phyloP scores from a whole-genome alignment of 2,888 invertebrate genomes.

The Diarsia rubi region DNA sequence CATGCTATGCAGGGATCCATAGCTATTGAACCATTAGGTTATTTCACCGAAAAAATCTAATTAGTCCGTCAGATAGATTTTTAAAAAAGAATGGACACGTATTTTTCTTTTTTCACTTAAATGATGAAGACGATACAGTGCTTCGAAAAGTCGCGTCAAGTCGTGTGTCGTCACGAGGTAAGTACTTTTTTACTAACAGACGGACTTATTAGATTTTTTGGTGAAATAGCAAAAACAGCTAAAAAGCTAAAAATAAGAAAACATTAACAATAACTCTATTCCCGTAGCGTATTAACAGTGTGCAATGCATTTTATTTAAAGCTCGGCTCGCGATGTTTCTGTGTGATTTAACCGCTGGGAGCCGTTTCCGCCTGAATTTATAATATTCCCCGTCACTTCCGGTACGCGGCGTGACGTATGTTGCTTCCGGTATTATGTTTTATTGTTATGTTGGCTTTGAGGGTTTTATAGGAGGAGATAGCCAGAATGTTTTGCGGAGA shows the following conservation, averaged over 20 bases:
- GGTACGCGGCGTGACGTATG: conserved; percentile 70
- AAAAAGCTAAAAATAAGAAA: conserved; percentile 9
- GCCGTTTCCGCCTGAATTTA: conserved; percentile 72
- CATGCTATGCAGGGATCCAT: neutral
- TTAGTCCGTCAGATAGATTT: too few species aligned
- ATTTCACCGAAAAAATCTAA: too few species aligned
- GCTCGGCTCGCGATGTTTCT: conserved; percentile 65
- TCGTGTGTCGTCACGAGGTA: too few species aligned
- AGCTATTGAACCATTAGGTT: neutral
- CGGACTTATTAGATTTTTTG: too few species aligned
- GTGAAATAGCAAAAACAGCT: too few species aligned
- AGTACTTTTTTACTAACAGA: too few species aligned
- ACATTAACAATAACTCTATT: conserved; percentile 34
- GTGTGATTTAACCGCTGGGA: conserved; percentile 75
- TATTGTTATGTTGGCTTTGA: conserved; percentile 60
- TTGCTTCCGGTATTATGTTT: conserved; percentile 66
- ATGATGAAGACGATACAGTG: too few species aligned
- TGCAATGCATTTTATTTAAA: conserved; percentile 56
- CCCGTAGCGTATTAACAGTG: conserved; percentile 8
- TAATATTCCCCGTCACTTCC: conserved; percentile 74
- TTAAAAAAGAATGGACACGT: too few species aligned
- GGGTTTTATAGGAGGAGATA: neutral
- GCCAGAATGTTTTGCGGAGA: neutral
- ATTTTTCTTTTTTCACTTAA: too few species aligned
- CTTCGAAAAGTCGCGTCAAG: too few species aligned